Evolutionary conservation across 2,113 vertebrate genomes (phyloP), one percentile per base, ranked within the genome.

Genomic region (Catagonus wagneri): DNA sequence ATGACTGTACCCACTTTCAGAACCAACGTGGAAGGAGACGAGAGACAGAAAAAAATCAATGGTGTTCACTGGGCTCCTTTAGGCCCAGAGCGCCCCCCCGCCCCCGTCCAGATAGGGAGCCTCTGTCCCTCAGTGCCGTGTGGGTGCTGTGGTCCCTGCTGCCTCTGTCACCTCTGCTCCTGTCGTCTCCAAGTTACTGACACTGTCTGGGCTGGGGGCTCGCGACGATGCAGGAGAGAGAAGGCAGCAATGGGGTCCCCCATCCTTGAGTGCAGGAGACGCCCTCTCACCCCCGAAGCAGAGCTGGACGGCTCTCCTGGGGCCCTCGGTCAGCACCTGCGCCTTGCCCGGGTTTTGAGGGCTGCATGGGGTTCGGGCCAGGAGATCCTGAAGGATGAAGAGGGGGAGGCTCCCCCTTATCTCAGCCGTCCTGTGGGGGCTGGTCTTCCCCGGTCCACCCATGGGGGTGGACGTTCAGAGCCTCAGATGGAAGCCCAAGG

Each of bases 371-470:
- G 9, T 8, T 83, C 54, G 1, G 50, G 13, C 52, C 66, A 6
- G 15, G 54, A 25, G 29, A 20, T 0, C 0, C n/a, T 14, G 44
- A 4, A 44, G 52, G 52, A 9, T 15, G n/a, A 19, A 4, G 15
- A 1, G 13, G 17, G 20, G 29, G 14, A 11, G 1, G 6, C 27
- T 16, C 56, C 0, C 3, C 3, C 0, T 7, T 1, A 4, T 32
- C 27, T 25, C 0, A 12, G 27, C 8, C 6, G 4, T 4, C 12
- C 56, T 23, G 14, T 19, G 52, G 6, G 14, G 16, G 1, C 71
- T 0, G 8, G 32, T 19, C 34, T 13, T 19, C 32, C 11, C 4
- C 29, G 0, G 1, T 12, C 22, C 16, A 16, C 22, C 80, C 7
- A 15, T 0, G 0, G 13, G 3, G 1, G 12, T 8, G 3, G 8